These are phyloP conservation scores for Protobothrops flavoviridis DNA, from an alignment of 2,113 vertebrate species.

Conservation along the genomic window DNA sequence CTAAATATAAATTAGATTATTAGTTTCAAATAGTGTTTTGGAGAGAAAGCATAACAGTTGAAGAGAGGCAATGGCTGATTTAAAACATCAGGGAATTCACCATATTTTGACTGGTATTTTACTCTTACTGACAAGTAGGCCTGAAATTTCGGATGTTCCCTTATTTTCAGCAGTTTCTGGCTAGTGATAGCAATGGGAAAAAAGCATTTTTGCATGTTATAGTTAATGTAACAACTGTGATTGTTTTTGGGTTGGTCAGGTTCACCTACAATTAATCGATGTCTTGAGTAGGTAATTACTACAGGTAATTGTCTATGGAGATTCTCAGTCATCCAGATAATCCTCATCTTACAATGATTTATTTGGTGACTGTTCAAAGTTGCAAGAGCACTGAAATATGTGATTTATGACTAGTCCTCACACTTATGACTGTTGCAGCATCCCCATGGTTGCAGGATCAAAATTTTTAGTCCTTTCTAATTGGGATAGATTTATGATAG, in stretches of 20 bases:
- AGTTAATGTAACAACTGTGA: not conserved
- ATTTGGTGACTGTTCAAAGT: not conserved
- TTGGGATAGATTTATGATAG: not conserved
- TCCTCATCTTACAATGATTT: not conserved
- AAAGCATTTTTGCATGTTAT: not conserved
- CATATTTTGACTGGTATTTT: not conserved
- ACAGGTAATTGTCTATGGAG: not conserved
- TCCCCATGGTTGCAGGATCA: not conserved
- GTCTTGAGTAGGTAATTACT: not conserved
- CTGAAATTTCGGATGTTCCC: not conserved
- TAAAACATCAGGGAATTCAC: not conserved
- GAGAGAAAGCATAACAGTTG: not conserved
- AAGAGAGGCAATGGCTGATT: not conserved
- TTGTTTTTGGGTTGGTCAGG: not conserved
- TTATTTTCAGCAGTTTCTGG: not conserved
- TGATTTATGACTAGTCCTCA: not conserved
- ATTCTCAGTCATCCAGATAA: not conserved
- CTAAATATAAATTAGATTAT: not conserved
- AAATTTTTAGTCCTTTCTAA: not conserved
- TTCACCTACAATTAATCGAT: not conserved
- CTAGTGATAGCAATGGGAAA: not conserved
- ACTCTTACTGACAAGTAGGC: not conserved
- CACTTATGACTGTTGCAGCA: not conserved
- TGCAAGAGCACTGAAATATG: not conserved
- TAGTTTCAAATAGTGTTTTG: not conserved